Conservation (phyloP, 2,888 invertebrate genomes). For the Acleris cristana region DNA sequence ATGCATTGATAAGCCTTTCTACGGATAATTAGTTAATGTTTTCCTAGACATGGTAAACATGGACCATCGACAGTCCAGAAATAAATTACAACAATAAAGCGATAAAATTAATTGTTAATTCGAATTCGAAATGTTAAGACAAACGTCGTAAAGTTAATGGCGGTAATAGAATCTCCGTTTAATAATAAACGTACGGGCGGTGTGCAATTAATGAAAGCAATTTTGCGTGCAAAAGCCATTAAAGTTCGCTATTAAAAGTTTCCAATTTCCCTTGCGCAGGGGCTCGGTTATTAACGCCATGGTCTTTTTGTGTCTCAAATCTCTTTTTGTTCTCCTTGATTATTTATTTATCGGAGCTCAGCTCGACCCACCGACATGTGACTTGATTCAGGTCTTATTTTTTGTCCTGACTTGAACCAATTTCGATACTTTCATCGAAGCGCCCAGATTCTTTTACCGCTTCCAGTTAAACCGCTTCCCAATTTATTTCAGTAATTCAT, state of each 20-base stretch:
- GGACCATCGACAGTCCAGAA: constrained; percentile 43
- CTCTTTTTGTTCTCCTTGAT: constrained; percentile 65
- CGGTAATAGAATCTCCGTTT: constrained; percentile 56
- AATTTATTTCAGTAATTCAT: constrained; percentile 47
- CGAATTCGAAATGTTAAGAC: constrained; percentile 48
- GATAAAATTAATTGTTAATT: constrained; percentile 47
- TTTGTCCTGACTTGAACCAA: constrained; percentile 42
- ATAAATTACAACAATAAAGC: constrained; percentile 47
- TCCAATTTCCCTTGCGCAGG: constrained; percentile 64
- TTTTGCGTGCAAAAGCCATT: constrained; percentile 69
- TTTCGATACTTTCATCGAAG: constrained; percentile 34
- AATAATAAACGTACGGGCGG: constrained; percentile 56
- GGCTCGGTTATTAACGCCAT: constrained; percentile 60
- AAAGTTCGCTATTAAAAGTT: constrained; percentile 66
- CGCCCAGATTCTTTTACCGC: constrained; percentile 46
- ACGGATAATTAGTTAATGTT: constrained; percentile 64
- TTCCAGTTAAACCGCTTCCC: constrained; percentile 44
- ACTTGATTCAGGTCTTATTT: constrained; percentile 25
- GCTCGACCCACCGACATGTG: constrained; percentile 18
- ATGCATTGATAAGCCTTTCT: constrained; percentile 75
- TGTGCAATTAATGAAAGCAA: constrained; percentile 68
- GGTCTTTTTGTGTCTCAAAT: constrained; percentile 55
- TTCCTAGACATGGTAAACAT: constrained; percentile 51
- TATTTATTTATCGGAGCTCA: constrained; percentile 62
- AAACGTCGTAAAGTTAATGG: constrained; percentile 53